phyloP scores from a whole-genome alignment of 1,140 invertebrate species.

The Eufriesea mexicana region DNA sequence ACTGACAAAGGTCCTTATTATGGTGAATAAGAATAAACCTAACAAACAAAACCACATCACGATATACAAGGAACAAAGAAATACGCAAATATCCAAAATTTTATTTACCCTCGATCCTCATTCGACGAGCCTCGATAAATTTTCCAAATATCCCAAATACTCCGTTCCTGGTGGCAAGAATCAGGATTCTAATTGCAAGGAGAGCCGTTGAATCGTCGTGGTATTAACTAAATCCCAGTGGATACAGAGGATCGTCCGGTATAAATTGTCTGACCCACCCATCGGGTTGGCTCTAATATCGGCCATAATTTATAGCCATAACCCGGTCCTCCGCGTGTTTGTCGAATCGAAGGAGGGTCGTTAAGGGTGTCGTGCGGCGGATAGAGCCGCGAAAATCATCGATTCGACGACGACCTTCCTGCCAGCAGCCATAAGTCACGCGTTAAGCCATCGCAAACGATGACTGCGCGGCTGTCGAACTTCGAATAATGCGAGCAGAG shows the following conservation, averaged over 20 bases:
- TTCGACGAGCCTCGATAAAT: not conserved
- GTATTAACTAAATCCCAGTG: constrained; percentile 49
- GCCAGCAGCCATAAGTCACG: constrained; percentile 31
- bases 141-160: not conserved
- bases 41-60: not conserved
- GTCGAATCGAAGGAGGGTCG: constrained; percentile 31
- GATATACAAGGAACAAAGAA: not conserved
- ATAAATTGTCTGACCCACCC: constrained; percentile 54
- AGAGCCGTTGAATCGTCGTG: constrained; percentile 45
- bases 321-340: constrained; percentile 35
- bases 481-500: constrained; percentile 29
- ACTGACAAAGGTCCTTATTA: not conserved
- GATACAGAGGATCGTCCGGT: constrained; percentile 37
- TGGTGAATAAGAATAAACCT: not conserved
- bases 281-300: constrained; percentile 52
- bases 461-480: constrained; percentile 17
- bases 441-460: constrained; percentile 52
- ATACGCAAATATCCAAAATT: no score
- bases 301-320: constrained; percentile 61
- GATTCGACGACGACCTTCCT: constrained; percentile 16
- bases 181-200: constrained; percentile 42
- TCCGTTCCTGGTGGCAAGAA: constrained; percentile 25
- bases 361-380: constrained; percentile 31
- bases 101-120: not conserved
- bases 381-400: constrained; percentile 48